Base-by-base conservation (phyloP, 1,140 invertebrate species). In the Heliconius melpomene region DNA sequence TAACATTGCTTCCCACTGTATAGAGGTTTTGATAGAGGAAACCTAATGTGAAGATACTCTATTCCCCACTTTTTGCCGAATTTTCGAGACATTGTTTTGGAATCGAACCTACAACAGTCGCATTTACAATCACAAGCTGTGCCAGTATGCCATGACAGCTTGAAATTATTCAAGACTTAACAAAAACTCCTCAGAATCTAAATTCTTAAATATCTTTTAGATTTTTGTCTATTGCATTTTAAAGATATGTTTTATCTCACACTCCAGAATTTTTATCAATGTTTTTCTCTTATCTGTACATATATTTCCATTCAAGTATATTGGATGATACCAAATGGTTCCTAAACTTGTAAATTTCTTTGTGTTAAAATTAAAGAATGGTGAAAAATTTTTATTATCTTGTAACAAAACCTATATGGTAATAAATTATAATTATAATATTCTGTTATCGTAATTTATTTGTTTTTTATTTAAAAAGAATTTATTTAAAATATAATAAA, bases 321-420 rank as follows among this genome's bases (percentile, higher is more conserved):
- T 76, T 72, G 20, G 16, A 72, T 60, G 54, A 60, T 57, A 11
- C 54, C 18, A 72, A 54, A 66, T 46, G 72, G 36, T 71, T 80
- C 32, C 40, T 36, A 72, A 32, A 72, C 9, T 78, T 72, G 20
- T 72, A 13, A 66, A 46, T 71, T 40, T 72, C 57, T 60, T 66
- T 66, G 66, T 80, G 79, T 70, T 77, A 75, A 66, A 80, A 78
- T 70, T 74, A 72, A 66, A 80, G 76, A 77, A 89, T 90, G 86
- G 84, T 91, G 83, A 90, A 85, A 79, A 93, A 90, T 80, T 94
- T 91, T 81, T 85, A 88, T 71, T 83, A 90, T 50, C 84, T 94
- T 20, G 83, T 93, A 79, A 85, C 83, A 36, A 94, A 93, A 84
- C 84, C 90, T 76, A 94, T 94, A 89, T 94, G 92, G 92, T 94